phyloP scores from a whole-genome alignment of 2,888 invertebrate genomes.

The Noctua comes region DNA sequence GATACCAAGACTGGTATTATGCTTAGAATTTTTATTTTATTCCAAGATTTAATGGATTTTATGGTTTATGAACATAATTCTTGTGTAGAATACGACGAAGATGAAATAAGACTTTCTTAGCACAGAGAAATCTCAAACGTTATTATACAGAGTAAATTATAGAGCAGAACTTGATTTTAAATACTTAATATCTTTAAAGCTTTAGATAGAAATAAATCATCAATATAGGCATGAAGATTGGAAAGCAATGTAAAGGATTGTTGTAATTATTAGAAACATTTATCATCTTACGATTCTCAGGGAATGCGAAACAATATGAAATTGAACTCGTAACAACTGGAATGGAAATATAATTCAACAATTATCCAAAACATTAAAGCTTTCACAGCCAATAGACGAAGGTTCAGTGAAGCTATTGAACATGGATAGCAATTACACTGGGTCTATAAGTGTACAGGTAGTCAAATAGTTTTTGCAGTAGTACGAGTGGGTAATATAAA shows the following conservation, averaged over 20 bases:
- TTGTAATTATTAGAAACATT: constrained; percentile 6
- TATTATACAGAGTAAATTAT: constrained; percentile 20
- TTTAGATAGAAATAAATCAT: neutral
- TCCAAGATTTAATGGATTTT: constrained; percentile 3
- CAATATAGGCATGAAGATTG: neutral
- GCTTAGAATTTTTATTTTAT: constrained; percentile 34
- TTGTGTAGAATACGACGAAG: neutral
- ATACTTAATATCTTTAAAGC: neutral
- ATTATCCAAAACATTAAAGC: constrained; percentile 7
- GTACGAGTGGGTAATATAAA: neutral
- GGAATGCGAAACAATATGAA: constrained; percentile 5
- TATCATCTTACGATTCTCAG: neutral
- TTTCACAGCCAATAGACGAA: constrained; percentile 5
- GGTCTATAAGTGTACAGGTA: neutral
- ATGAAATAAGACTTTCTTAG: neutral
- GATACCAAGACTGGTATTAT: constrained; percentile 39
- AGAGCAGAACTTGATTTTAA: neutral
- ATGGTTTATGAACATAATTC: constrained; percentile 6
- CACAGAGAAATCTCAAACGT: constrained; percentile 19
- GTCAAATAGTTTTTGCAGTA: neutral
- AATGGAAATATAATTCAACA: constrained; percentile 18
- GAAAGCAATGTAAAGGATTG: constrained; percentile 5
- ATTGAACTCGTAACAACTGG: constrained; percentile 20
- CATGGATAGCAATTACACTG: neutral
- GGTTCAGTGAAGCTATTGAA: neutral